phyloP scores from a whole-genome alignment of 2,888 invertebrate genomes.

The Standfussiana lucernea region DNA sequence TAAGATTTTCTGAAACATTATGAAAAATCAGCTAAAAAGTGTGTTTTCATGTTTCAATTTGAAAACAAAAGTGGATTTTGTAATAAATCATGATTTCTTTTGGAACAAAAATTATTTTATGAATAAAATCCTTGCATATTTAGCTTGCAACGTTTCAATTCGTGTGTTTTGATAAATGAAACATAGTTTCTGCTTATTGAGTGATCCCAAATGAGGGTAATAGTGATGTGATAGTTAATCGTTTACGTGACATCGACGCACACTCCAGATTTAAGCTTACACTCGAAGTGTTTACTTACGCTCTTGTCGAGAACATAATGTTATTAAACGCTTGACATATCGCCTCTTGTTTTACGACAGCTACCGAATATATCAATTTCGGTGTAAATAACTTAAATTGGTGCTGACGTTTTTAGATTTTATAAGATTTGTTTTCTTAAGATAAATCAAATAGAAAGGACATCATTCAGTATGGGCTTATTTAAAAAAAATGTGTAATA shows the following conservation, averaged over 20 bases:
- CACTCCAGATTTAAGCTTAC: constrained; percentile 68
- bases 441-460: neutral
- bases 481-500: too few species aligned
- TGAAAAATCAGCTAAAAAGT: neutral
- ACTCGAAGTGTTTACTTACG: constrained; percentile 68
- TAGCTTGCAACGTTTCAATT: neutral
- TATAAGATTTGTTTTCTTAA: constrained; percentile 1
- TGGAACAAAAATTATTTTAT: too few species aligned
- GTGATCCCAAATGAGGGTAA: constrained; percentile 37
- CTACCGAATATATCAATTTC: constrained; percentile 28
- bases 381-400: neutral
- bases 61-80: neutral
- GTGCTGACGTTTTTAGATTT: neutral
- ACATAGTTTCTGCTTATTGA: constrained; percentile 1
- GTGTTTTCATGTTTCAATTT: neutral
- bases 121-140: neutral
- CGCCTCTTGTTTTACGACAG: constrained; percentile 54
- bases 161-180: neutral
- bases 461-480: too few species aligned
- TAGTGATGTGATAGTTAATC: constrained; percentile 62
- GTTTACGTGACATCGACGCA: constrained; percentile 70
- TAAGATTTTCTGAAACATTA: neutral
- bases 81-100: neutral
- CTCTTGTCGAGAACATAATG: constrained; percentile 62
- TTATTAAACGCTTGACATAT: constrained; percentile 68